These are phyloP conservation scores for Rhagoletis pomonella DNA, from an alignment of 1,140 invertebrate genomes.

Conservation along the genomic window DNA sequence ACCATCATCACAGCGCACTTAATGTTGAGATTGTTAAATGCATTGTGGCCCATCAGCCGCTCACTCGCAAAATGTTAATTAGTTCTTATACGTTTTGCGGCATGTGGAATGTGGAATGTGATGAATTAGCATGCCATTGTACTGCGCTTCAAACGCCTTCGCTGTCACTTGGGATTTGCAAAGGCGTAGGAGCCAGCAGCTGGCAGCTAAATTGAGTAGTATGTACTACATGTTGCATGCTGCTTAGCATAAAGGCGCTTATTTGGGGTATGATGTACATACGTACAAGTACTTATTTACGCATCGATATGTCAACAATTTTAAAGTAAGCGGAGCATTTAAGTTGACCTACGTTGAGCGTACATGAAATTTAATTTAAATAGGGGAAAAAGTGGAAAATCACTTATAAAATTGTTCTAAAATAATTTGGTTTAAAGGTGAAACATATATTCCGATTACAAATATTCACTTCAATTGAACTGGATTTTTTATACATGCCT, in stretches of 20 bases:
- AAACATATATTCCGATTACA: too few species aligned
- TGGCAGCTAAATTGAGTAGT: background rate
- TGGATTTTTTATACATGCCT: too few species aligned
- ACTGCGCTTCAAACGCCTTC: constrained; percentile 30
- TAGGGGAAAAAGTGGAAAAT: too few species aligned
- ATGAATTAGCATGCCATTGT: constrained; percentile 49
- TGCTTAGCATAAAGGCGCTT: constrained; percentile 14
- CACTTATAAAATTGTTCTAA: too few species aligned
- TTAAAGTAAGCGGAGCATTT: background rate
- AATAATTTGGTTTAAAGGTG: too few species aligned
- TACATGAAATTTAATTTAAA: background rate
- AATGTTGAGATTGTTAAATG: constrained; percentile 43
- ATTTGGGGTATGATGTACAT: background rate
- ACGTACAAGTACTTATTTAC: background rate
- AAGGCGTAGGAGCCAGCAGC: background rate
- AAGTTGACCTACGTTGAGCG: background rate
- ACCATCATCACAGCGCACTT: background rate
- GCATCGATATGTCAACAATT: too few species aligned
- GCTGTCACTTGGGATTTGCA: constrained; percentile 38
- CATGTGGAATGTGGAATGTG: constrained; percentile 26
- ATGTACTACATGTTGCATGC: constrained; percentile 20
- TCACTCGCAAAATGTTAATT: constrained; percentile 43
- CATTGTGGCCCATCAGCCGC: constrained; percentile 21
- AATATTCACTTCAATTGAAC: too few species aligned
- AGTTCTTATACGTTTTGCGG: constrained; percentile 35